These are phyloP conservation scores for Corbicula japonica DNA, from an alignment of 2,888 invertebrate genomes.

Conservation along the genomic window DNA sequence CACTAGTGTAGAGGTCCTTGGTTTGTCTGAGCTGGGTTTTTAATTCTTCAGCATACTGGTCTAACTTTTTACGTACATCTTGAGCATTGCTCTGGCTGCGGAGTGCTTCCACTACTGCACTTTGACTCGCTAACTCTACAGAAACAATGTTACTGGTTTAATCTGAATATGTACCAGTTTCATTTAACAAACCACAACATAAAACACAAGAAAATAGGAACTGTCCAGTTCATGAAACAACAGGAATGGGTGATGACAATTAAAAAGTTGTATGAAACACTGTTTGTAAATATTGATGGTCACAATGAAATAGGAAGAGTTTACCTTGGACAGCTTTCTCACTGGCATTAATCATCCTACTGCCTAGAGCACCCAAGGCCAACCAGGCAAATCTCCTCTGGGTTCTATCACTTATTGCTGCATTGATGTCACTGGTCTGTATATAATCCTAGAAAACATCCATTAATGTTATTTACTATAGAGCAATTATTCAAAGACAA, in stretches of 20 bases:
- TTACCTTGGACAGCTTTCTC: conserved; percentile 40
- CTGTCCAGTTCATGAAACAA: conserved; percentile 13
- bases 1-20: conserved; percentile 35
- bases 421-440: conserved; percentile 6
- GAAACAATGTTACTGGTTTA: neutral
- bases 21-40: conserved; percentile 45
- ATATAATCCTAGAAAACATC: conserved; percentile 18
- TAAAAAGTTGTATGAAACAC: neutral
- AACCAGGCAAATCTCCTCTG: conserved; percentile 64
- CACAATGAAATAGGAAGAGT: neutral
- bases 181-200: neutral
- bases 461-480: no score
- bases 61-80: conserved; percentile 51
- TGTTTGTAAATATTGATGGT: neutral
- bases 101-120: conserved; percentile 9
- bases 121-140: conserved; percentile 36
- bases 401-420: conserved; percentile 5
- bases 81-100: conserved; percentile 33
- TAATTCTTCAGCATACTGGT: conserved; percentile 46
- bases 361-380: conserved; percentile 66
- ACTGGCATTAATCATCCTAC: conserved; percentile 49
- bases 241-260: neutral
- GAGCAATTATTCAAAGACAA: no score
- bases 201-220: conserved; percentile 17
- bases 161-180: neutral